Conservation (phyloP, 2,797 vertebrate genomes). For the Thripadectes ignobilis region DNA sequence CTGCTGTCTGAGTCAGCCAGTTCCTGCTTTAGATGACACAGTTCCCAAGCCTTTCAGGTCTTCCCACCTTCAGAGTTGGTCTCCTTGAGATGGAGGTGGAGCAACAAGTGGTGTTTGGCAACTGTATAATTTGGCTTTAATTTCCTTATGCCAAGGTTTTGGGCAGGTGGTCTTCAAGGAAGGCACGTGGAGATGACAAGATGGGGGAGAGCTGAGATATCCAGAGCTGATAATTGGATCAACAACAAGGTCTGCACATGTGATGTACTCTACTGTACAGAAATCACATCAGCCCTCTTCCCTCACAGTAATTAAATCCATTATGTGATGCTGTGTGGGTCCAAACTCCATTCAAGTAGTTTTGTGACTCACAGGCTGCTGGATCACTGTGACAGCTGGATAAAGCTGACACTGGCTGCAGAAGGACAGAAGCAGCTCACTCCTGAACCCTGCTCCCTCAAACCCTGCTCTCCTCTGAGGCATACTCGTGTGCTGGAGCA, state of each 20-base stretch:
- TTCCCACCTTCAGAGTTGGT: neutral
- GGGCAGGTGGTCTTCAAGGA: neutral
- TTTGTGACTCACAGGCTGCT: neutral
- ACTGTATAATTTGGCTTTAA: neutral
- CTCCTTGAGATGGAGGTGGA: neutral
- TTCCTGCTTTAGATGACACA: slow-evolving; percentile 7
- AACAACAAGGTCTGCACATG: neutral
- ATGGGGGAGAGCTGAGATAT: neutral
- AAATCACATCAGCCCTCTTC: neutral
- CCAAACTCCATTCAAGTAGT: neutral
- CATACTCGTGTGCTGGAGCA: neutral
- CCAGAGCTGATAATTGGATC: neutral
- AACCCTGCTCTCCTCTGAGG: neutral
- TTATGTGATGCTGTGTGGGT: neutral
- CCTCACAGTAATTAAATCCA: neutral
- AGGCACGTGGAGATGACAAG: neutral
- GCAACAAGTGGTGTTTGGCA: neutral
- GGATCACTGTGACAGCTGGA: neutral
- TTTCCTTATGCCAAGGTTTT: neutral
- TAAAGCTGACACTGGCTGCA: neutral
- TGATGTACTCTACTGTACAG: neutral
- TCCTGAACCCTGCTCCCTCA: neutral
- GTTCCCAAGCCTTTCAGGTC: neutral
- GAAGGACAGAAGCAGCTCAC: neutral
- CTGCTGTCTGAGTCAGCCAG: slow-evolving; percentile 2